Percentiles rank a stretch among this genome's conserved stretches.
These are phyloP conservation scores for Sebastes glaucus DNA, from an alignment of 2,797 vertebrate species.

Conservation along the genomic window DNA sequence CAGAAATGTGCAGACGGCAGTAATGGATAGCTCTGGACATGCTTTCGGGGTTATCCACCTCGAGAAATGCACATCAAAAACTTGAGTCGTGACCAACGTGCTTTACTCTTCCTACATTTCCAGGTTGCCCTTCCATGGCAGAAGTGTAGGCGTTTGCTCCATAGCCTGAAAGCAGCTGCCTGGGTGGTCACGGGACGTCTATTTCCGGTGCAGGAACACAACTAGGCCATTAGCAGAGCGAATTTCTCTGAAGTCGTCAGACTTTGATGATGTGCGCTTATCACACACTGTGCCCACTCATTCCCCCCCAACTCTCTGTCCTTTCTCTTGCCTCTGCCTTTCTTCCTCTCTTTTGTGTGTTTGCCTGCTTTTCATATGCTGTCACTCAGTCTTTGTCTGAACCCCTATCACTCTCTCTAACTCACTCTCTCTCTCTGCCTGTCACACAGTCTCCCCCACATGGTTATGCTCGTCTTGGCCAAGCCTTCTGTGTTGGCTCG, in stretches of 20 bases:
- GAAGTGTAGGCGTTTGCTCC: conserved; percentile 21
- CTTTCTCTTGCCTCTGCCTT: conserved; percentile 41
- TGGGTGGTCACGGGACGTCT: conserved; percentile 29
- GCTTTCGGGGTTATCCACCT: background rate
- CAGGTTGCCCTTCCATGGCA: background rate
- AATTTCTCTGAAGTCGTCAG: conserved; percentile 38
- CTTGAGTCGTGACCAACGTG: conserved; percentile 2
- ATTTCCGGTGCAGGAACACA: conserved; percentile 29
- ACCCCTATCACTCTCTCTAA: conserved; percentile 46
- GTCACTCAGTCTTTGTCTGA: conserved; percentile 66
- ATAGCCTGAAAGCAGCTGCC: conserved; percentile 17
- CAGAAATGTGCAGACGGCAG: background rate
- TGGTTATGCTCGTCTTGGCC: conserved; percentile 59
- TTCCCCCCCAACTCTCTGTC: conserved; percentile 17
- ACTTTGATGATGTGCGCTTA: conserved; percentile 46
- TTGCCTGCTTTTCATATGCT: conserved; percentile 41
- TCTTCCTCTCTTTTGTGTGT: conserved; percentile 54
- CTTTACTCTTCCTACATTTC: background rate
- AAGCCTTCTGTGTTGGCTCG: conserved; percentile 24
- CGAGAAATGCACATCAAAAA: conserved; percentile 32
- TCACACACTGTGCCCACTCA: conserved; percentile 51
- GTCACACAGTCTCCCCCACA: conserved; percentile 69
- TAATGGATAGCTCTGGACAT: background rate
- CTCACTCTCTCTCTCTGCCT: conserved; percentile 37
- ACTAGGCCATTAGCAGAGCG: conserved; percentile 43